Percentiles rank a stretch among this genome's conserved stretches.
These are phyloP conservation scores for Grammomys dolichurus DNA, from an alignment of 2,113 vertebrate species.

Conservation along the genomic window DNA sequence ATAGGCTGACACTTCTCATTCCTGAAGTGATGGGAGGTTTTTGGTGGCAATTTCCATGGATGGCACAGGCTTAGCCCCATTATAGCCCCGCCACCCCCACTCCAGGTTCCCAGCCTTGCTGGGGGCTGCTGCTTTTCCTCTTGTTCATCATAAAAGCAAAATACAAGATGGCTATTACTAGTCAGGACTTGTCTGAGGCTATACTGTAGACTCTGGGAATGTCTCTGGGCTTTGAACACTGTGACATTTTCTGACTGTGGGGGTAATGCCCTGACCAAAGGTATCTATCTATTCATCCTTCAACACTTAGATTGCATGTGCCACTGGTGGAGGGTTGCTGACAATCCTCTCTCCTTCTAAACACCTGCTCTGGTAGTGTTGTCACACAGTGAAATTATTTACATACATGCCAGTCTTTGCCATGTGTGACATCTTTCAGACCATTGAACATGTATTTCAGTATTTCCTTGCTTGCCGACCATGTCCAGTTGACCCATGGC, in stretches of 20 bases:
- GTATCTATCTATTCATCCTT: neutral
- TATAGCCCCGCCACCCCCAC: too few relatives aligned
- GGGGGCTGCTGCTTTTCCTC: neutral
- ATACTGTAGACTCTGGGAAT: neutral
- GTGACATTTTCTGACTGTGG: neutral
- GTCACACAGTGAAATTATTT: neutral
- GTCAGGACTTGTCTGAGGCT: neutral
- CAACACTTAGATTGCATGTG: neutral
- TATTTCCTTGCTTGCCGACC: neutral
- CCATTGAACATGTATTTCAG: neutral
- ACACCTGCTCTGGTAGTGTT: neutral
- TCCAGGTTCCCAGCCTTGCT: neutral
- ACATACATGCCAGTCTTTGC: neutral
- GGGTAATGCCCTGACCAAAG: neutral
- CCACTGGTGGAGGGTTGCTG: neutral
- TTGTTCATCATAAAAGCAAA: constrained; percentile 34
- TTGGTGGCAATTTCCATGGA: neutral
- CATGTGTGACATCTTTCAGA: neutral
- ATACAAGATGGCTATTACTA: neutral
- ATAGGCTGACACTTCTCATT: neutral
- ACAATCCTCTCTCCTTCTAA: neutral
- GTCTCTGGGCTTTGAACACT: neutral
- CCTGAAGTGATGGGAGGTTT: neutral
- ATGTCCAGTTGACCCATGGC: neutral
- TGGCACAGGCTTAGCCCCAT: neutral